Percentiles rank a stretch among this genome's conserved stretches.
phyloP scores from a whole-genome alignment of 2,113 vertebrate species.

The Cynocephalus volans region DNA sequence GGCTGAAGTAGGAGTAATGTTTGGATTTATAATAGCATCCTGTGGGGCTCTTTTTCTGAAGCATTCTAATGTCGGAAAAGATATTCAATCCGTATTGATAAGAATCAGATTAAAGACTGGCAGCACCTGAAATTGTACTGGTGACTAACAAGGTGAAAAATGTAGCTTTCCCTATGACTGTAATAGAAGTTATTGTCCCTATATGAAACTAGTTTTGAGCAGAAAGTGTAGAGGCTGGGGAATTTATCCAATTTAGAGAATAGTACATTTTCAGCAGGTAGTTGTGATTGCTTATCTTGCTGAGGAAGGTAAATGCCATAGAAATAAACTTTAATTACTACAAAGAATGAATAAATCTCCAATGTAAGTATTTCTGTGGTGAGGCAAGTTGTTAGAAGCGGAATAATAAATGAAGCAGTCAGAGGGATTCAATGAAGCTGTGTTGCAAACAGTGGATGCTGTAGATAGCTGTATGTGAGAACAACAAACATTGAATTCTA shows the following conservation, averaged over 20 bases:
- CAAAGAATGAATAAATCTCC: not conserved
- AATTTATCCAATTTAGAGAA: constrained; percentile 52
- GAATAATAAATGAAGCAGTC: not conserved
- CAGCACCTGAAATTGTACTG: constrained; percentile 17
- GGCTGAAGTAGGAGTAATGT: not conserved
- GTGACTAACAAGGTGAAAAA: constrained; percentile 47
- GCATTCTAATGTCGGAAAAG: not conserved
- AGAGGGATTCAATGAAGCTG: not conserved
- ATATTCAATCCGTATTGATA: constrained; percentile 41
- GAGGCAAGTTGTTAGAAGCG: not conserved
- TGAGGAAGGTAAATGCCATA: not conserved
- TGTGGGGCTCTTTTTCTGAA: constrained; percentile 39
- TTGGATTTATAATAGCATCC: constrained; percentile 39
- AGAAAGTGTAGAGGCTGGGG: not conserved
- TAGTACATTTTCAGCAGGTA: not conserved
- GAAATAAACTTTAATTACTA: constrained; percentile 52
- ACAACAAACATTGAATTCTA: not conserved
- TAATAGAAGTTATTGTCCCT: not conserved
- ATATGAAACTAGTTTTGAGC: not conserved
- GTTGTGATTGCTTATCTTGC: constrained; percentile 46
- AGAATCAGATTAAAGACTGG: constrained; percentile 47
- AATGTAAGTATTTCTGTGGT: not conserved
- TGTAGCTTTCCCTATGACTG: not conserved
- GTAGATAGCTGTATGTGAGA: not conserved
- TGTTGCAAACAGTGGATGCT: not conserved